A percentile compares a stretch with the other conserved stretches of the same genome.
Conservation (phyloP, 2,797 vertebrate genomes). For the Myotis planiceps region DNA sequence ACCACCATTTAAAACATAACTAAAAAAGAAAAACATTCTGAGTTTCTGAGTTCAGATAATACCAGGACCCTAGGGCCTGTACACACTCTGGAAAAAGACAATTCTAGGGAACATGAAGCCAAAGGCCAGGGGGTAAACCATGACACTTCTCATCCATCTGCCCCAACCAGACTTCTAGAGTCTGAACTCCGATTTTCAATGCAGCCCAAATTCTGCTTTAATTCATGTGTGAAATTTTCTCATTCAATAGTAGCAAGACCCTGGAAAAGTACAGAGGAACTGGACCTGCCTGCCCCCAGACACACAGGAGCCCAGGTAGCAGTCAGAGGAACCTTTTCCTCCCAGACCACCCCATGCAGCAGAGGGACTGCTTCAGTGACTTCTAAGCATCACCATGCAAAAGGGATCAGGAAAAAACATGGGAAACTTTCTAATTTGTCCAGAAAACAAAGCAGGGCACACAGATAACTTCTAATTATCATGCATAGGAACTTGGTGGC, state of each 20-base stretch:
- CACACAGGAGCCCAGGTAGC: background rate
- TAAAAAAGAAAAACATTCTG: background rate
- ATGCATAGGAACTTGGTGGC: background rate
- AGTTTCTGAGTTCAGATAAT: background rate
- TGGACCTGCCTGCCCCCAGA: background rate
- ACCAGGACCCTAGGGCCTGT: background rate
- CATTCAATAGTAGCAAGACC: background rate
- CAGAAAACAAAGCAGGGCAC: background rate
- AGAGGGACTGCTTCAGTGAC: background rate
- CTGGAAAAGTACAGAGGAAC: background rate
- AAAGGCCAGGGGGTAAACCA: background rate
- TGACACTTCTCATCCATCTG: background rate
- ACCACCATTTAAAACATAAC: background rate
- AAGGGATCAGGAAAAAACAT: background rate
- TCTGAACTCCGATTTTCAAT: slow-evolving; percentile 1
- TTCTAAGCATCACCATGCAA: background rate
- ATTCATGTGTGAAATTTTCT: background rate
- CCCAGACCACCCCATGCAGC: background rate
- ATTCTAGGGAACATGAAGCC: background rate
- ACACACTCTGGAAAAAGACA: background rate
- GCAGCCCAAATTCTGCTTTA: background rate
- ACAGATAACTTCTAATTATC: background rate
- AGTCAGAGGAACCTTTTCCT: background rate
- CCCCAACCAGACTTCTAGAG: background rate
- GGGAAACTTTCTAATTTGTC: background rate